Conservation (phyloP, 2,113 vertebrate genomes). For the Sebastes fasciatus region DNA sequence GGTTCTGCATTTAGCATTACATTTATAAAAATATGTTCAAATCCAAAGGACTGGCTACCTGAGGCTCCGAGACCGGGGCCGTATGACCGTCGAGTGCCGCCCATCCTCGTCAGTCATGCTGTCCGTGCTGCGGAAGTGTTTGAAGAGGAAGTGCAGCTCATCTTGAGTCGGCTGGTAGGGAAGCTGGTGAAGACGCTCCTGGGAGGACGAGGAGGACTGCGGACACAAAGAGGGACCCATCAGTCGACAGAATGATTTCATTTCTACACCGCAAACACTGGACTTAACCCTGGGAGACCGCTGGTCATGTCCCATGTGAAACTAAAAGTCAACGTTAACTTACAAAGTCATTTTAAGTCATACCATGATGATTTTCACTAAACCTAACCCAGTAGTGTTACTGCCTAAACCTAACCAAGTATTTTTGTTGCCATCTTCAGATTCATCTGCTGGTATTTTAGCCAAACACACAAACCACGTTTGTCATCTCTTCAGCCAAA, state of each 20-base stretch:
- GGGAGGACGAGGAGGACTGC: constrained; percentile 97
- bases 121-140: constrained; percentile 96
- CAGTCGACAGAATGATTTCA: not conserved
- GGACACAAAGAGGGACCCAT: constrained; percentile 33
- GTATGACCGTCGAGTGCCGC: constrained; percentile 86
- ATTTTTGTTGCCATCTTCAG: not conserved
- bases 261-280: not conserved
- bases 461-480: not conserved
- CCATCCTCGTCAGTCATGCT: constrained; percentile 92
- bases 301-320: too few relatives aligned
- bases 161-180: constrained; percentile 97
- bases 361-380: too few relatives aligned
- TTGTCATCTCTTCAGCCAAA: not conserved
- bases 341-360: too few relatives aligned
- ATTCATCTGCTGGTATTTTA: not conserved
- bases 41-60: constrained; percentile 82
- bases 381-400: too few relatives aligned
- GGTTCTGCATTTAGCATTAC: too few relatives aligned
- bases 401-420: too few relatives aligned
- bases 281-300: too few relatives aligned
- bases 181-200: constrained; percentile 97
- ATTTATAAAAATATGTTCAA: too few relatives aligned
- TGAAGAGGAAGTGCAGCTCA: constrained; percentile 97
- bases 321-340: too few relatives aligned
- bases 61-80: constrained; percentile 94